Conservation (phyloP, 1,140 invertebrate species). For the Metopolophium dirhodum region DNA sequence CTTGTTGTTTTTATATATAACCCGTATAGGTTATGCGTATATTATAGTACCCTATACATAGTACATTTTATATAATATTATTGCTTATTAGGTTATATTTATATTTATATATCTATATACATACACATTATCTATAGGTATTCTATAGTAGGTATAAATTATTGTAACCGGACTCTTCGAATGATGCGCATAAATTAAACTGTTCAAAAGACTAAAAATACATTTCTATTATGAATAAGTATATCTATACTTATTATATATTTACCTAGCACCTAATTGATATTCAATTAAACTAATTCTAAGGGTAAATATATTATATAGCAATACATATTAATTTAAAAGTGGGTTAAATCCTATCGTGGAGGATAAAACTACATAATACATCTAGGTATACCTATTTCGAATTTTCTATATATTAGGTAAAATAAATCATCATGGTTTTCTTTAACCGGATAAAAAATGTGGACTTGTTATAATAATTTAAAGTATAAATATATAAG, state of each 20-base stretch:
- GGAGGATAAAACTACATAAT: neutral
- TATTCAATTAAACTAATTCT: neutral
- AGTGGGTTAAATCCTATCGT: no score
- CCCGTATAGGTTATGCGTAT: neutral
- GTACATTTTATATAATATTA: neutral
- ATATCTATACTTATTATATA: neutral
- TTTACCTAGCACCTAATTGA: neutral
- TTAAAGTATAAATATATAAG: no score
- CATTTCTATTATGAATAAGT: neutral
- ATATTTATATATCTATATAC: no score
- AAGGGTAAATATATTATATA: neutral
- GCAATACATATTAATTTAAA: no score
- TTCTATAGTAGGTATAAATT: neutral
- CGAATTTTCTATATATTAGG: no score
- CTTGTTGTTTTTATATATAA: neutral
- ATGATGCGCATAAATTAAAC: constrained; percentile 21
- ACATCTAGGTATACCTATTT: no score
- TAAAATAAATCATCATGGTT: neutral
- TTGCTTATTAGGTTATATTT: neutral
- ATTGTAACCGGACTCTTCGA: neutral
- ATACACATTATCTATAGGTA: neutral
- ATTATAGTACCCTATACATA: neutral
- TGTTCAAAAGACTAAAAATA: neutral
- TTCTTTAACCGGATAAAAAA: neutral
- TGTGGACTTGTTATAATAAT: no score